Base-by-base conservation (phyloP, 2,113 vertebrate species). In the Callopanchax toddi region DNA sequence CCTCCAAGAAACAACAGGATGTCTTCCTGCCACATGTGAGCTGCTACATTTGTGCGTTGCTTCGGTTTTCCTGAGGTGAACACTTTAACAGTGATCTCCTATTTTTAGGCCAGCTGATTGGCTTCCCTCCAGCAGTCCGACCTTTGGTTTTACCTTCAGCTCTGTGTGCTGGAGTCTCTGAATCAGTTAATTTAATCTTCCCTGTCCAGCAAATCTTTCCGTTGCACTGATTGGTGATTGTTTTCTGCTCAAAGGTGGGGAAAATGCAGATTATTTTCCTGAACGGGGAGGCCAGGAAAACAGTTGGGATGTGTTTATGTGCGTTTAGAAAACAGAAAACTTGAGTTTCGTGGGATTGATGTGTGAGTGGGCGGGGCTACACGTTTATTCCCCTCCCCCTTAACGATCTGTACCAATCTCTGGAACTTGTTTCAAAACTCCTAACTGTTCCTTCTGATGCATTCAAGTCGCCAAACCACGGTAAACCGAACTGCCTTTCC, bases 1-100 rank as follows among this genome's bases (percentile, higher is more conserved):
- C 45, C 67, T 83, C 81, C 70, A 74, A 74, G 64, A 78, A 85
- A 58, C 83, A 42, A 62, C 75, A 74, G 75, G 87, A 83, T 65
- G 13, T 71, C 61, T 56, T 71, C 66, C 34, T 74, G 22, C 74
- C 74, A 77, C 78, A 80, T 85, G 77, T 64, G 59, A 55, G 49
- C 39, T 48, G n/a, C n/a, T 18, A 16, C 11, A 10, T 20, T 29
- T 62, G 44, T 7, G 8, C 25, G 45, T 64, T 39, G 29, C 60
- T 75, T 78, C 63, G 32, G 20, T 62, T 18, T 66, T 29, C 59
- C 66, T 52, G 20, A 59, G 42, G 11, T 46, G 60, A 57, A 63
- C 51, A 50, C 49, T 57, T 37, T 78, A 55, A 76, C 64, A 71
- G 57, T 6, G 60, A 67, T 57, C 13, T 5, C 22, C 11, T 76